Percentiles rank a stretch among this genome's conserved stretches.
Conservation (phyloP, 2,888 invertebrate species). For the Diarsia rubi region DNA sequence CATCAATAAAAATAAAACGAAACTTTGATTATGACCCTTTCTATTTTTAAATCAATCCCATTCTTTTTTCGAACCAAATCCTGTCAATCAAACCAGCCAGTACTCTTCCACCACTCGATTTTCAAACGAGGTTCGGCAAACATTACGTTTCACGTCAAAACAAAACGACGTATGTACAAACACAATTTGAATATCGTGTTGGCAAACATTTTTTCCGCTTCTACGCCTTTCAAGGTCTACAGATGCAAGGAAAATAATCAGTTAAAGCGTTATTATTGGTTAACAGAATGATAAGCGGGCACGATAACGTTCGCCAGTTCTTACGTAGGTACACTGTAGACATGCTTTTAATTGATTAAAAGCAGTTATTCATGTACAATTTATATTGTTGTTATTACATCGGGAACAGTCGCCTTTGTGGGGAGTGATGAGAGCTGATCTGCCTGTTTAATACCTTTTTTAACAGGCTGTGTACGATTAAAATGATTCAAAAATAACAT, state of each 20-base stretch:
- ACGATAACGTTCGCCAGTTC: conserved; percentile 71
- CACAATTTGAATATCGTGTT: conserved; percentile 58
- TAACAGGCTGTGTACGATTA: background rate
- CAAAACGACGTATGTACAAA: conserved; percentile 39
- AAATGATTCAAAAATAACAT: background rate
- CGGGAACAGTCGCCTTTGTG: background rate
- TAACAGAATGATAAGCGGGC: conserved; percentile 75
- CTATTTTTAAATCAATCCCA: conserved; percentile 8
- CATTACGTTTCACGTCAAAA: conserved; percentile 26
- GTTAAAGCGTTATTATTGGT: conserved; percentile 75
- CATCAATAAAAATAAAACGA: background rate
- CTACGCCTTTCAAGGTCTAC: conserved; percentile 66
- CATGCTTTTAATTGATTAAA: conserved; percentile 66
- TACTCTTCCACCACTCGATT: conserved; percentile 35
- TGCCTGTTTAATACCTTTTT: background rate
- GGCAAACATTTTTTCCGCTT: conserved; percentile 58
- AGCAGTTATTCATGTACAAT: conserved; percentile 47
- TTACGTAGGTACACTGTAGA: conserved; percentile 61
- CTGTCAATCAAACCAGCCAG: conserved; percentile 28
- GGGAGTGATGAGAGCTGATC: background rate
- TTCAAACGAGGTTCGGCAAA: conserved; percentile 38
- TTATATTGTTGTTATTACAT: conserved; percentile 23
- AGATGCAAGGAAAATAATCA: conserved; percentile 70
- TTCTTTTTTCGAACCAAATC: conserved; percentile 36
- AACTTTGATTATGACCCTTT: background rate